Base-by-base conservation (phyloP, 1,140 invertebrate genomes). In the Parasteatoda tepidariorum region DNA sequence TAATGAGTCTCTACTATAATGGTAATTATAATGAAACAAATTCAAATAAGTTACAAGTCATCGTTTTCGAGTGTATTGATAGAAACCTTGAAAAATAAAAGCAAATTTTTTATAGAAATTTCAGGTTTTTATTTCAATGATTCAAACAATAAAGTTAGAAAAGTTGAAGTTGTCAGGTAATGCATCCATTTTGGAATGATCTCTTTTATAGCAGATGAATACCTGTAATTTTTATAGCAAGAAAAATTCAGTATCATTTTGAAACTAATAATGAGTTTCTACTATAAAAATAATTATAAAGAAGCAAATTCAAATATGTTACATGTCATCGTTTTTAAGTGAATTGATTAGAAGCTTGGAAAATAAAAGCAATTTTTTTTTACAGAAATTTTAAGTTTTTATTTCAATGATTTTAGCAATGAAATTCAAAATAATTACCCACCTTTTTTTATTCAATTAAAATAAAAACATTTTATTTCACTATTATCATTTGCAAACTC, bases 131-230 rank as follows among this genome's bases (percentile, higher is more conserved):
- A n/a, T n/a, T n/a, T n/a, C n/a, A n/a, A n/a, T n/a, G n/a, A n/a
- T n/a, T n/a, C n/a, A n/a, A n/a, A n/a, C n/a, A n/a, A n/a, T n/a
- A n/a, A n/a, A n/a, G n/a, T n/a, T n/a, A n/a, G n/a, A n/a, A n/a
- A n/a, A n/a, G 98, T 98, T 0, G 97, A 98, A 86, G 97, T 98
- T 24, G 96, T 96, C 57, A 99, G 89, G 89, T 99, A 96, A 76
- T 93, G 92, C 2, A 98, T 93, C 97, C 97, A 99, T 86, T 95
- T 94, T 88, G 97, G 96, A 86, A 99, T 98, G 89, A 98, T 94
- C 88, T 97, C 97, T 85, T 96, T 93, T 87, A 98, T 98, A 11
- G 97, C 97, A 26, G 96, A 96, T 89, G 98, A 98, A 89, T 98
- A 99, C 86, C 96, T 94, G 88, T 7, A 87, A 78, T 57, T 41